These are phyloP conservation scores for Biston betularia DNA, from an alignment of 2,888 invertebrate species.

Conservation along the genomic window DNA sequence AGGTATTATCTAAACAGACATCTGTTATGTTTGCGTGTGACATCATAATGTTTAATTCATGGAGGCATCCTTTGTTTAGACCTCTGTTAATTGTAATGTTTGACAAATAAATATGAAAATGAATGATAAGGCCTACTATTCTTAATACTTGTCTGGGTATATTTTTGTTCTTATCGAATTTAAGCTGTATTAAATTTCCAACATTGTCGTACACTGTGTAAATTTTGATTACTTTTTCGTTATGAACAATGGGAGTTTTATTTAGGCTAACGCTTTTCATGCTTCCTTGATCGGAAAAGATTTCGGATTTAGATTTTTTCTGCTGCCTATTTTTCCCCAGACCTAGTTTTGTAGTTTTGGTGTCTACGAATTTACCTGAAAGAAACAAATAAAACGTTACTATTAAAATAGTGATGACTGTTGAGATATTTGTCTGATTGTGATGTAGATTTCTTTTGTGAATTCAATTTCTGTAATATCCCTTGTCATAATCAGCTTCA, in stretches of 20 bases:
- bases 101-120: conserved; percentile 53
- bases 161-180: conserved; percentile 53
- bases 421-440: too few relatives aligned
- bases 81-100: conserved; percentile 58
- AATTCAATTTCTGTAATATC: too few relatives aligned
- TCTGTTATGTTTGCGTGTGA: conserved; percentile 11
- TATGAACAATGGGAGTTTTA: neutral
- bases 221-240: conserved; percentile 45
- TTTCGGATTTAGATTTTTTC: neutral
- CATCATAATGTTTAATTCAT: conserved; percentile 8
- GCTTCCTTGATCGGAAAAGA: neutral
- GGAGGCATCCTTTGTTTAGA: conserved; percentile 29
- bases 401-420: neutral
- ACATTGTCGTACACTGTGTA: conserved; percentile 51
- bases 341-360: neutral
- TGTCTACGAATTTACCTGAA: neutral
- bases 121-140: conserved; percentile 56
- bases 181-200: conserved; percentile 56
- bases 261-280: neutral
- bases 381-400: neutral
- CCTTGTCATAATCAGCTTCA: too few relatives aligned
- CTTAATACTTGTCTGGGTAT: conserved; percentile 60
- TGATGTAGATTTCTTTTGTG: too few relatives aligned
- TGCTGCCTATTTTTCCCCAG: neutral
- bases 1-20: conserved; percentile 21